These are phyloP conservation scores for Dryomyza anilis DNA, from an alignment of 2,888 invertebrate species.

Conservation along the genomic window DNA sequence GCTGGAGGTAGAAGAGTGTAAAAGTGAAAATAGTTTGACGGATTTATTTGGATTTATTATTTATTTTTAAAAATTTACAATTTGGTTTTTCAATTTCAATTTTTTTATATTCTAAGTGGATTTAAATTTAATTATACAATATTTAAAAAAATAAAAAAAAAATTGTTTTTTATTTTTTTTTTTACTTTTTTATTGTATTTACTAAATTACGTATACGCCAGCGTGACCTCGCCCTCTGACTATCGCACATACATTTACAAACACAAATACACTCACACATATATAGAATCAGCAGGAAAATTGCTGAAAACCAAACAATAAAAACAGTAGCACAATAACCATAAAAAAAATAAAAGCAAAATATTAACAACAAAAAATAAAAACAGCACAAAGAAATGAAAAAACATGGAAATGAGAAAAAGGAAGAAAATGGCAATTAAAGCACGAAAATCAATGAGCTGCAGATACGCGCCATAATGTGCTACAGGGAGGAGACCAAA, in stretches of 20 bases:
- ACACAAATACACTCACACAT: slow-evolving; percentile 19
- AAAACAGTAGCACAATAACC: slow-evolving; percentile 3
- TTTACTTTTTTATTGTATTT: no score
- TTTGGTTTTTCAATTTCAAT: no score
- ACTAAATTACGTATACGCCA: slow-evolving; percentile 50
- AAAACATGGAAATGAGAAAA: neutral
- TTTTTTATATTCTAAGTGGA: no score
- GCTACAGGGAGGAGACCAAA: slow-evolving; percentile 4
- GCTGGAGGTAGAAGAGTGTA: no score
- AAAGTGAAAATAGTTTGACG: no score
- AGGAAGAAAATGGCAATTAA: slow-evolving; percentile 5
- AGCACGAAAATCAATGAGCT: slow-evolving; percentile 13
- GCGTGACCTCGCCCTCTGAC: slow-evolving; percentile 32
- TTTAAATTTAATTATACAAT: no score
- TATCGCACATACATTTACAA: slow-evolving; percentile 13
- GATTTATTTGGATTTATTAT: no score
- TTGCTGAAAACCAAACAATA: slow-evolving; percentile 14
- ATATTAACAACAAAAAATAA: neutral
- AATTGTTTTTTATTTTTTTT: no score
- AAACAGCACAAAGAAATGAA: neutral
- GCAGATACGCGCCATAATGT: neutral
- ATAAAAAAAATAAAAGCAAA: neutral
- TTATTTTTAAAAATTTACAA: no score
- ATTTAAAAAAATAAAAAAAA: no score
- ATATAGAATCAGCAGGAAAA: slow-evolving; percentile 17